Percentiles rank a stretch among this genome's conserved stretches.
Conservation (phyloP, 2,797 vertebrate genomes). For the Pachyuromys duprasi region DNA sequence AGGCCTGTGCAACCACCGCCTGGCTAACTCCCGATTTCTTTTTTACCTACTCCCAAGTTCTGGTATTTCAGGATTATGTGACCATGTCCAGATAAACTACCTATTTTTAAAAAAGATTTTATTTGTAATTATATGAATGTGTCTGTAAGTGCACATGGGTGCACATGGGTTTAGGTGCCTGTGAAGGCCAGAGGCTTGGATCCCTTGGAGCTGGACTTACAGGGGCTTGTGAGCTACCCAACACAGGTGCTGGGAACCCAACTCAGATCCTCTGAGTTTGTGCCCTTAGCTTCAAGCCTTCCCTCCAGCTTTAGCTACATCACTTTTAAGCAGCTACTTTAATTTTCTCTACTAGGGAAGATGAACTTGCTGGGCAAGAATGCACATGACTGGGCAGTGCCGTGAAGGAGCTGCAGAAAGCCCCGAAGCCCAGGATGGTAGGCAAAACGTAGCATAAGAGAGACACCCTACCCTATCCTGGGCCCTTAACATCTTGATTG, state of each 20-base stretch:
- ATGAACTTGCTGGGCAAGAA: not conserved
- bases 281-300: too few relatives aligned
- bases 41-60: too few relatives aligned
- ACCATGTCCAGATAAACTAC: not conserved
- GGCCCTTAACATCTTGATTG: not conserved
- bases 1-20: not conserved
- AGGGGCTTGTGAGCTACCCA: not conserved
- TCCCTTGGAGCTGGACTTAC: not conserved
- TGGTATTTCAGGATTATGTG: not conserved
- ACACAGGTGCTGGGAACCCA: not conserved
- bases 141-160: not conserved
- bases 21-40: not conserved
- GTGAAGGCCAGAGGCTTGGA: not conserved
- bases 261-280: not conserved
- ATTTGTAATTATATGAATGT: not conserved
- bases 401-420: not conserved
- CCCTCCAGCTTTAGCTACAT: not conserved
- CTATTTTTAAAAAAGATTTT: not conserved
- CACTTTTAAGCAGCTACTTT: conserved; percentile 24
- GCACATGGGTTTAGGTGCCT: not conserved
- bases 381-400: not conserved
- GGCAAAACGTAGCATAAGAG: not conserved
- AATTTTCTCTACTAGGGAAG: conserved; percentile 44
- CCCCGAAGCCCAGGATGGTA: conserved; percentile 74
- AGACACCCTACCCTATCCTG: not conserved